A percentile compares a stretch with the other conserved stretches of the same genome.
Evolutionary conservation across 2,888 invertebrate genomes (phyloP).

Genomic region (Lycia hirtaria): DNA sequence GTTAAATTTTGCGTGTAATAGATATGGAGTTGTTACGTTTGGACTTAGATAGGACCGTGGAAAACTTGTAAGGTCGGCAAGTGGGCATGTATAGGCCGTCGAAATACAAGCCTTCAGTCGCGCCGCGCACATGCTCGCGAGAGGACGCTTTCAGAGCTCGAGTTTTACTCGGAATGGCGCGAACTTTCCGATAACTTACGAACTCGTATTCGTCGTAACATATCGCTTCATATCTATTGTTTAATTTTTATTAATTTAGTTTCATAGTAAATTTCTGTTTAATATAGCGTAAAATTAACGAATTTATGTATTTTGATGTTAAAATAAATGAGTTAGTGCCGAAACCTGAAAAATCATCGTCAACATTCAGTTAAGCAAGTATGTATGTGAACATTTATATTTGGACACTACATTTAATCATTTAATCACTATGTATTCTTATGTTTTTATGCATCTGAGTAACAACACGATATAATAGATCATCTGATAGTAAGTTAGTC

Average conservation of each 20-base stretch:
- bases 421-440: too few species aligned
- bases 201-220: constrained; percentile 54
- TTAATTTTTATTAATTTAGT: background rate
- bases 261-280: background rate
- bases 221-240: constrained; percentile 30
- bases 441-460: too few species aligned
- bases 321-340: constrained; percentile 14
- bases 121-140: constrained; percentile 75
- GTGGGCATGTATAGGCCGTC: constrained; percentile 72
- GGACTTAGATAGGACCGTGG: constrained; percentile 39
- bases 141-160: constrained; percentile 58
- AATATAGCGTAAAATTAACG: background rate
- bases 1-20: background rate
- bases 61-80: constrained; percentile 80
- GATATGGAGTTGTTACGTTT: constrained; percentile 45
- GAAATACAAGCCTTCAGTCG: constrained; percentile 75
- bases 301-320: constrained; percentile 7
- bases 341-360: constrained; percentile 4
- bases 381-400: constrained; percentile 3
- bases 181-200: constrained; percentile 76
- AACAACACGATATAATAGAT: too few species aligned
- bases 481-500: too few species aligned
- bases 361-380: constrained; percentile 10
- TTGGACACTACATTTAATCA: too few species aligned
- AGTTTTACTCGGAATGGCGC: constrained; percentile 63